Base-by-base conservation (phyloP, 2,888 invertebrate genomes). In the Drosophila demipolita region DNA sequence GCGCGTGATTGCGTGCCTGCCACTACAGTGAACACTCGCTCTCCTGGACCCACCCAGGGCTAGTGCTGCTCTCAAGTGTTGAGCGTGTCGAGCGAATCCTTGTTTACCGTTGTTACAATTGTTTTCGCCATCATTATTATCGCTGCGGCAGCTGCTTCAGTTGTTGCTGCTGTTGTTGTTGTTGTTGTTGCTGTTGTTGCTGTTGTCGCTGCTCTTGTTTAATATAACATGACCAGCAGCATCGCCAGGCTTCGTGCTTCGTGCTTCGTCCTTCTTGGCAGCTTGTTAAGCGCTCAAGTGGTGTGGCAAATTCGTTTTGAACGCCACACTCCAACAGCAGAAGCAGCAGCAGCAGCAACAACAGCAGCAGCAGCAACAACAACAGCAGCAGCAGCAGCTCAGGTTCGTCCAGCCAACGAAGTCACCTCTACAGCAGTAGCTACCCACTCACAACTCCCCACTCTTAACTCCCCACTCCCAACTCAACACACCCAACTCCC, bases 291-390 rank as follows among this genome's bases (percentile, higher is more conserved):
- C 87, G 89, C 87, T 89, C 87, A 87, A 87, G 87, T 90, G 87
- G 89, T 87, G 87, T 90, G 89, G 87, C 90, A 87, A 87, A 87
- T 87, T 90, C 87, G 87, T 87, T 87, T 87, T 89, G 90, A 90
- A 75, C 87, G 81, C 88, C 88, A 82, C 88, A 87, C 88, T 26
- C 45, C 45, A 45, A 8, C 8, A 45, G 42, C 1, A n/a, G 2
- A 11, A 40, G n/a, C 9, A 40, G n/a, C n/a, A 38, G 8, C 38
- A 36, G 1, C 12, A 35, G 5, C 11, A 33, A 0, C 11, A 33
- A 2, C 36, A 38, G 0, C 12, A 36, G 1, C 36, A 38, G 1
- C 40, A 40, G 40, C n/a, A n/a, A 20, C 17, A 32, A 20, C 45
- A 40, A 42, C 23, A 17, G 45, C 26, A 45, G 23, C 8, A 29